Evolutionary conservation across 2,888 invertebrate genomes (phyloP).

Genomic region (Falcaria lacertinaria): DNA sequence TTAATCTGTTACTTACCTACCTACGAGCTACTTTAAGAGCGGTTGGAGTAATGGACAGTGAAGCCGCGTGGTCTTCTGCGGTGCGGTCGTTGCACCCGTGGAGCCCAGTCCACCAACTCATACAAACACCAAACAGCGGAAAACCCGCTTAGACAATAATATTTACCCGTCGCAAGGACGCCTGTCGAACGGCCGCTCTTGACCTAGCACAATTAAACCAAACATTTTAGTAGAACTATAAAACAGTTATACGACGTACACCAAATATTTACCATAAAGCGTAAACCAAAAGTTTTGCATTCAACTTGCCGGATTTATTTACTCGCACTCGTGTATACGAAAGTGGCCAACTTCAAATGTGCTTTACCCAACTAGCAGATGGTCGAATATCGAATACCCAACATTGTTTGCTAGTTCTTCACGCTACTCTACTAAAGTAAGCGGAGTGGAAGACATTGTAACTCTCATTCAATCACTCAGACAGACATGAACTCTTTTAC

Average conservation of each 20-base stretch:
- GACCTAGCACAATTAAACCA: conserved; percentile 79
- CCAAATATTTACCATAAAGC: conserved; percentile 80
- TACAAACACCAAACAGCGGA: conserved; percentile 70
- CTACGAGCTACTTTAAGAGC: no score
- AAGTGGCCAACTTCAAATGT: conserved; percentile 27
- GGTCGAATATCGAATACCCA: conserved; percentile 24
- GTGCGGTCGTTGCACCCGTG: conserved; percentile 44
- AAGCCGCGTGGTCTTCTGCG: neutral
- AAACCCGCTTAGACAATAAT: conserved; percentile 78
- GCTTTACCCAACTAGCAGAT: conserved; percentile 29
- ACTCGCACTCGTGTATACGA: conserved; percentile 56
- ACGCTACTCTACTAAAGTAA: conserved; percentile 30
- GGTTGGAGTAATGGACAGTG: neutral
- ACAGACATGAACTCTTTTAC: conserved; percentile 22
- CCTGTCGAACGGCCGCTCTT: conserved; percentile 76
- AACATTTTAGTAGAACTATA: conserved; percentile 79
- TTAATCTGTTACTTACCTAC: no score
- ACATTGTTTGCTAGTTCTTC: conserved; percentile 36
- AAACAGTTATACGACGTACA: conserved; percentile 76
- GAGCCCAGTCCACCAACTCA: conserved; percentile 49
- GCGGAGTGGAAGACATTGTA: conserved; percentile 40
- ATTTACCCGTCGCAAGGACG: conserved; percentile 78
- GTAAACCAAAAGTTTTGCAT: conserved; percentile 80
- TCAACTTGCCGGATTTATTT: conserved; percentile 75
- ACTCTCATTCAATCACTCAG: conserved; percentile 17